phyloP scores from a whole-genome alignment of 2,797 vertebrate species.

The Eulemur coronatus region DNA sequence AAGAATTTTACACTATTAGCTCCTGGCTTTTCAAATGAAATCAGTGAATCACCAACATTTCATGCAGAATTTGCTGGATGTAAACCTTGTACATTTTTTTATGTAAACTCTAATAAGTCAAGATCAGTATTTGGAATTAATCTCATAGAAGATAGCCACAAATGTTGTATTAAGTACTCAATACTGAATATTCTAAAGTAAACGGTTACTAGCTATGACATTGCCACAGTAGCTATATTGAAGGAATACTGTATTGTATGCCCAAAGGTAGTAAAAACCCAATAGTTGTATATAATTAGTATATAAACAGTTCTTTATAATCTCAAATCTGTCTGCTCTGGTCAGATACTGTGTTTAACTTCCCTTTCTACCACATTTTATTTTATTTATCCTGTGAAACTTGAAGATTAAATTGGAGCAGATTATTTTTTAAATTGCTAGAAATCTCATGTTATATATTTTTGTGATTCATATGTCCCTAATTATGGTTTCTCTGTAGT shows the following conservation, averaged over 20 bases:
- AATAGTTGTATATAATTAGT: not conserved
- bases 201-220: not conserved
- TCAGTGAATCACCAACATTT: not conserved
- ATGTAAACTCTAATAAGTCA: slow-evolving; percentile 36
- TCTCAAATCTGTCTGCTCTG: not conserved
- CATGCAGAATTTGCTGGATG: not conserved
- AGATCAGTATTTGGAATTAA: slow-evolving; percentile 19
- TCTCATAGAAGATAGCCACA: not conserved
- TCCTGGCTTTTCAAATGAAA: slow-evolving; percentile 25
- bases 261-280: not conserved
- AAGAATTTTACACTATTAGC: slow-evolving; percentile 1
- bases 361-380: slow-evolving; percentile 3
- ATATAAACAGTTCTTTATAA: not conserved
- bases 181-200: not conserved
- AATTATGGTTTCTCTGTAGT: not conserved
- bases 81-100: not conserved
- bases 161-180: not conserved
- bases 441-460: not conserved
- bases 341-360: not conserved
- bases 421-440: slow-evolving; percentile 24
- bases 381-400: slow-evolving; percentile 37
- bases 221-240: not conserved
- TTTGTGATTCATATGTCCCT: not conserved
- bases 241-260: not conserved
- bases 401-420: slow-evolving; percentile 1